Conservation (phyloP, 2,797 vertebrate species). For the Sarcoramphus papa region DNA sequence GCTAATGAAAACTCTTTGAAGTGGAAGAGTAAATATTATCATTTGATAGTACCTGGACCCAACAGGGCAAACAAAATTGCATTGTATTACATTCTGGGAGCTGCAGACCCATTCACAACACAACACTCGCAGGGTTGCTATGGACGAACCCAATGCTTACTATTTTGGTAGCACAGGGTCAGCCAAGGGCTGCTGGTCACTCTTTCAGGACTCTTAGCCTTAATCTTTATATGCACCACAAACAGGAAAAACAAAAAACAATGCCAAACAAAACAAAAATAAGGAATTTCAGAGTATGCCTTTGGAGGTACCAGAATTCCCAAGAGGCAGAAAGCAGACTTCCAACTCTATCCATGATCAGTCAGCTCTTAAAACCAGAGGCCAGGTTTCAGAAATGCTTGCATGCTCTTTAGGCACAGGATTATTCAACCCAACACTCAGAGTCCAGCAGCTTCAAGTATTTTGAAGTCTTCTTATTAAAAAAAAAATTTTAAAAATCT, state of each 20-base stretch:
- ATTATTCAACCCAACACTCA: not conserved
- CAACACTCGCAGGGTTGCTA: conserved; percentile 40
- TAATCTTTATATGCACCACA: not conserved
- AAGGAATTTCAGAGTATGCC: not conserved
- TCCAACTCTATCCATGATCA: not conserved
- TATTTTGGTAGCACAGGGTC: not conserved
- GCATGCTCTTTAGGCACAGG: not conserved
- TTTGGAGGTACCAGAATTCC: not conserved
- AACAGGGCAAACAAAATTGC: conserved; percentile 60
- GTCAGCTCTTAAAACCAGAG: not conserved
- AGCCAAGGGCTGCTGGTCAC: not conserved
- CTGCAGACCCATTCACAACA: conserved; percentile 1
- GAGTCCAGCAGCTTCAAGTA: not conserved
- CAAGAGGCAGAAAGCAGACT: not conserved
- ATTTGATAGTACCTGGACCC: conserved; percentile 68
- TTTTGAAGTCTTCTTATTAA: not conserved
- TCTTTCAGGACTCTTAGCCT: not conserved
- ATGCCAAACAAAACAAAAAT: not conserved
- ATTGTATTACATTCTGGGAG: conserved; percentile 50
- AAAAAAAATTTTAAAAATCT: not conserved
- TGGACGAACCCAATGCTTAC: not conserved
- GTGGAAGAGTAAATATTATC: conserved; percentile 75
- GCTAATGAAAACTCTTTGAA: conserved; percentile 74
- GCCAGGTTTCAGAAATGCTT: not conserved
- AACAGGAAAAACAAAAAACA: not conserved